Evolutionary conservation across 2,888 invertebrate species (phyloP), one percentile per base, ranked within the genome.

Genomic region (Nymphalis polychloros): DNA sequence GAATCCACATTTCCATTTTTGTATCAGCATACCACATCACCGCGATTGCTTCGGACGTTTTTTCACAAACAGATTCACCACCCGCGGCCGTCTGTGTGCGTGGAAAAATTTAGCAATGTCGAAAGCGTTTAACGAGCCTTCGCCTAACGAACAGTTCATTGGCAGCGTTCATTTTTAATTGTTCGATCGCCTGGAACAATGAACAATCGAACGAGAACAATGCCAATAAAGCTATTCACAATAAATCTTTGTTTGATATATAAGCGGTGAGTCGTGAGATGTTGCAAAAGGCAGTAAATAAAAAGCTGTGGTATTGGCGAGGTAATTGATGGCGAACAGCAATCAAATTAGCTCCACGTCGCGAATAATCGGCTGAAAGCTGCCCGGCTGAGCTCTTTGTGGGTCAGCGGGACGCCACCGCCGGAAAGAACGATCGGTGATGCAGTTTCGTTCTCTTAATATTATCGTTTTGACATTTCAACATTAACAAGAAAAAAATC

Each of bases 331-430:
- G 88, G 88, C 84, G 83, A 84, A 84, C 82, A 84, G 87, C 89
- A 90, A 90, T 91, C 90, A 90, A 91, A 92, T 92, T 90, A 90
- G 86, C 84, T 84, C 81, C 84, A 85, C 86, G 87, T 87, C 89
- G 86, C 84, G 86, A 83, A 86, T 90, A 90, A 91, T 90, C 90
- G 89, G 84, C 89, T 89, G 88, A 90, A 89, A 89, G 89, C 89
- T 87, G 87, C 82, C 87, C 85, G 87, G 84, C 85, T 81, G 83
- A 81, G 80, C 53, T 48, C 48, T 87, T 86, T 86, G 86, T 85
- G 85, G 83, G 82, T 78, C 83, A 83, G 72, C 76, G 55, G 19
- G 63, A 46, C 48, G 41, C n/a, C 31, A 19, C 48, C 23, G 50
- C 41, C 20, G 57, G 19, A 57, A 57, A 57, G 35, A 57, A 57